Percentiles rank a stretch among this genome's conserved stretches.
Evolutionary conservation across 2,888 invertebrate genomes (phyloP).

Genomic region (Netelia virgata): DNA sequence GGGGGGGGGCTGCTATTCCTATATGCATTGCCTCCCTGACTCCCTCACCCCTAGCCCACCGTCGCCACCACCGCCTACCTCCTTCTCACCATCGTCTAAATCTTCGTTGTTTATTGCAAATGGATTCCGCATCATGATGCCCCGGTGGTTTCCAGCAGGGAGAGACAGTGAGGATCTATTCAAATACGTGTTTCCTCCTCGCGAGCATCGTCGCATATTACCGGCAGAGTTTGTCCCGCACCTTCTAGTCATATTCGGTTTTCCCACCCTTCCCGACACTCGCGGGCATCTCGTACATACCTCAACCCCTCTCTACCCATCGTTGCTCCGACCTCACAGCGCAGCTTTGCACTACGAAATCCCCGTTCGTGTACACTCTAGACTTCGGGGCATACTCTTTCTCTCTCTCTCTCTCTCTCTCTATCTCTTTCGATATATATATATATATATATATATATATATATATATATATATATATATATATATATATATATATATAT

Average conservation of each 20-base stretch:
- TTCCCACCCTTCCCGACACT: conserved; percentile 51
- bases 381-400: neutral
- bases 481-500: too few species aligned
- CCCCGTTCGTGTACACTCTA: neutral
- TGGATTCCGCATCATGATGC: conserved; percentile 84
- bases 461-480: too few species aligned
- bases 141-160: conserved; percentile 75
- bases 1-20: conserved; percentile 38
- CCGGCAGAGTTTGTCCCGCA: conserved; percentile 49
- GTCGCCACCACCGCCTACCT: conserved; percentile 36
- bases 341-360: conserved; percentile 19
- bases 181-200: conserved; percentile 80
- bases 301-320: conserved; percentile 21
- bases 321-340: neutral
- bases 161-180: conserved; percentile 75
- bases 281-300: conserved; percentile 25
- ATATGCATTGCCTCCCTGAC: conserved; percentile 57
- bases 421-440: too few species aligned
- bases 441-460: too few species aligned
- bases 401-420: too few species aligned
- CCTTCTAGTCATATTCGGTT: conserved; percentile 56
- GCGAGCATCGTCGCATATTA: conserved; percentile 68
- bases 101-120: conserved; percentile 85
- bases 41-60: conserved; percentile 60
- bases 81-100: conserved; percentile 77